Percentiles rank a stretch among this genome's conserved stretches.
Evolutionary conservation across 2,113 vertebrate species (phyloP).

Genomic region (Myanophis thanlyinensis): DNA sequence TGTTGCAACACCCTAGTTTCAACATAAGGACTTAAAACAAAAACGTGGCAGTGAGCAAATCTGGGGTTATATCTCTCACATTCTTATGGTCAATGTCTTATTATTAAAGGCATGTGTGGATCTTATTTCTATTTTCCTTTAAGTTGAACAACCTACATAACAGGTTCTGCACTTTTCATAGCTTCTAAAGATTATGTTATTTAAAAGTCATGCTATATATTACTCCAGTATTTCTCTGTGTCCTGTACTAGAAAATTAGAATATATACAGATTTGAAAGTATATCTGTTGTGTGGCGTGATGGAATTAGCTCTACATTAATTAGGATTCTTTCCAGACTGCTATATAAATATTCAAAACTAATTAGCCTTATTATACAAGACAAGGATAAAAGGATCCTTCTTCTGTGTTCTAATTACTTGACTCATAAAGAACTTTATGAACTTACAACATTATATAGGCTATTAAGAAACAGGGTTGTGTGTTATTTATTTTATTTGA

Average conservation of each 20-base stretch:
- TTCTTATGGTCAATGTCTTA: slow-evolving; percentile 14
- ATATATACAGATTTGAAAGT: slow-evolving; percentile 58
- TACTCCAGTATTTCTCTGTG: slow-evolving; percentile 61
- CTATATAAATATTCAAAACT: slow-evolving; percentile 29
- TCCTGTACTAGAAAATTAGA: slow-evolving; percentile 63
- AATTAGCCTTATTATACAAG: background rate
- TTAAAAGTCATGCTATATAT: slow-evolving; percentile 57
- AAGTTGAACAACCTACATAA: slow-evolving; percentile 61
- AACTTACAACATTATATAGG: background rate
- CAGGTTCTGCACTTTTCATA: slow-evolving; percentile 61
- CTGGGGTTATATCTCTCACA: slow-evolving; percentile 28
- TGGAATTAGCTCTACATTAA: slow-evolving; percentile 66
- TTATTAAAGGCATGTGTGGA: slow-evolving; percentile 36
- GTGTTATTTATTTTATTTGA: background rate
- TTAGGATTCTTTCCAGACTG: slow-evolving; percentile 46
- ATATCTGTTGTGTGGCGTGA: slow-evolving; percentile 50
- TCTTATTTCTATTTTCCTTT: slow-evolving; percentile 41
- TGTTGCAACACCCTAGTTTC: background rate
- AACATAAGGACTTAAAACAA: background rate
- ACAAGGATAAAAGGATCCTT: slow-evolving; percentile 16
- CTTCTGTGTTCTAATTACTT: slow-evolving; percentile 10
- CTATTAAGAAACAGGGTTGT: background rate
- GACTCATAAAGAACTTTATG: background rate
- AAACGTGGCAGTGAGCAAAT: background rate
- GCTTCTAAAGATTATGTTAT: slow-evolving; percentile 40